Percentiles rank a stretch among this genome's conserved stretches.
These are phyloP conservation scores for Albula glossodonta DNA, from an alignment of 2,113 vertebrate genomes.

Conservation along the genomic window DNA sequence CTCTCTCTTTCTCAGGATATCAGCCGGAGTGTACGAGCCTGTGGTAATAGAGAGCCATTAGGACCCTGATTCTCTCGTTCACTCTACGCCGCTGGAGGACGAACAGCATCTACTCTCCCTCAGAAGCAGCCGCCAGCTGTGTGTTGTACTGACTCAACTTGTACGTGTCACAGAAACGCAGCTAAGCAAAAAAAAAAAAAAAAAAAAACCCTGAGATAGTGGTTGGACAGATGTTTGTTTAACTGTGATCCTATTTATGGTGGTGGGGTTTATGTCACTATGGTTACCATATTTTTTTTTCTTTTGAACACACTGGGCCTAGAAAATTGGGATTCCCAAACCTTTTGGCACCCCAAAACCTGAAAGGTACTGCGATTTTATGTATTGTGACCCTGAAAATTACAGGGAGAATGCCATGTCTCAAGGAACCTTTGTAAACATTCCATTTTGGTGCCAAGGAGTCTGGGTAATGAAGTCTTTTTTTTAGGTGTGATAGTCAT, in stretches of 20 bases:
- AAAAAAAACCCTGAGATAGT: neutral
- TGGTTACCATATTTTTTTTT: neutral
- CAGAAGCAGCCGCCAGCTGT: too few relatives aligned
- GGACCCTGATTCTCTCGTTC: slow-evolving; percentile 34
- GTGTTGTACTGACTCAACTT: too few relatives aligned
- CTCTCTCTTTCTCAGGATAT: slow-evolving; percentile 79
- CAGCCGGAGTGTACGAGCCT: slow-evolving; percentile 90
- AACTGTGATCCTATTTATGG: neutral
- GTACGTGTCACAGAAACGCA: neutral
- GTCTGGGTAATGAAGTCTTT: neutral
- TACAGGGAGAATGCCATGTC: neutral
- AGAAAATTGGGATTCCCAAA: neutral
- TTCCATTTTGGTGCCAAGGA: neutral
- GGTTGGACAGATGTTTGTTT: neutral
- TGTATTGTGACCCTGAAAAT: neutral
- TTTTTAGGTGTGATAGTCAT: neutral
- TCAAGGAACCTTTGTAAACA: neutral
- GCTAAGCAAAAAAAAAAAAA: neutral
- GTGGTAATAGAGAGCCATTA: slow-evolving; percentile 96
- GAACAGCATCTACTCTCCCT: neutral
- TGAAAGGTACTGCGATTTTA: neutral
- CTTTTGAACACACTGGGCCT: neutral
- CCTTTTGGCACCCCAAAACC: neutral
- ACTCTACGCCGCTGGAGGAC: neutral
- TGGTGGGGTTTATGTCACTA: neutral